Percentiles rank a stretch among this genome's conserved stretches.
Evolutionary conservation across 2,797 vertebrate genomes (phyloP).

Genomic region (Alcedo atthis): DNA sequence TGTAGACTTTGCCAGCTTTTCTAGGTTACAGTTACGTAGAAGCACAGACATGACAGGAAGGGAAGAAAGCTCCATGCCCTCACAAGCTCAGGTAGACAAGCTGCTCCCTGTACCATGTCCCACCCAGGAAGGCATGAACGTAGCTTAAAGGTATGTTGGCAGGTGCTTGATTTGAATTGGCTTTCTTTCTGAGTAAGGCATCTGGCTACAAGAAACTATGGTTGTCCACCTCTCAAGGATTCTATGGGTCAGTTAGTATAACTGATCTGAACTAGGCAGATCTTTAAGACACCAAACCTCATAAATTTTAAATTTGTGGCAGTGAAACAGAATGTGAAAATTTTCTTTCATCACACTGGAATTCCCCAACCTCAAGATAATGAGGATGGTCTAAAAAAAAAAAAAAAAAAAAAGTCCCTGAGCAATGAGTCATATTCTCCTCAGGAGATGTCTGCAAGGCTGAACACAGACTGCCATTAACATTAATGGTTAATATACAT

Average conservation of each 20-base stretch:
- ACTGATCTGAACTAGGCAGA: neutral
- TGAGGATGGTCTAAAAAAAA: neutral
- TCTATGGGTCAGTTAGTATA: neutral
- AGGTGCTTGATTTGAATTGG: neutral
- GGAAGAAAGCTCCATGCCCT: neutral
- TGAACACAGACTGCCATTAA: neutral
- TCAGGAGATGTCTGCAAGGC: neutral
- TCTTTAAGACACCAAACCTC: neutral
- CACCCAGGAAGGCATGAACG: neutral
- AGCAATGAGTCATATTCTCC: slow-evolving; percentile 48
- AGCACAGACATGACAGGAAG: neutral
- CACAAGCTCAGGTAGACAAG: neutral
- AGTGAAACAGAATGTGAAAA: neutral
- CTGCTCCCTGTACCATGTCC: neutral
- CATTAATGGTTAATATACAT: neutral
- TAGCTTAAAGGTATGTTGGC: neutral
- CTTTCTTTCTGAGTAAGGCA: neutral
- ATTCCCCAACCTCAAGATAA: slow-evolving; percentile 33
- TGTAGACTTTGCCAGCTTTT: neutral
- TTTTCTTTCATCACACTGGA: neutral
- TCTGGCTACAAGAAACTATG: neutral
- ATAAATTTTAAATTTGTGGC: neutral
- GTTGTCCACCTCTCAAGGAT: neutral
- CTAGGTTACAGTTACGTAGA: neutral
- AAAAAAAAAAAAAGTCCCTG: neutral